phyloP scores from a whole-genome alignment of 2,797 vertebrate species.

The Alauda arvensis region DNA sequence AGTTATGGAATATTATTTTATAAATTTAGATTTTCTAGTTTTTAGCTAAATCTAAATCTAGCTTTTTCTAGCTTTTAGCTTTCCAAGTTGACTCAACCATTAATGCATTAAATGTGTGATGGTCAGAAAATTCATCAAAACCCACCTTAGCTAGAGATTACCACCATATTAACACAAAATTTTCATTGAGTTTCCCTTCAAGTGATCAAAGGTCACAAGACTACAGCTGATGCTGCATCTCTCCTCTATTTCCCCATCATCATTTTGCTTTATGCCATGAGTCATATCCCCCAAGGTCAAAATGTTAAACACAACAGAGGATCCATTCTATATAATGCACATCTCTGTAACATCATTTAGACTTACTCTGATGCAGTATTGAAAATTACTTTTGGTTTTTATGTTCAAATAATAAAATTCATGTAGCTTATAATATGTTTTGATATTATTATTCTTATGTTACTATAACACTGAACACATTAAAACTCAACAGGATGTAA shows the following conservation, averaged over 20 bases:
- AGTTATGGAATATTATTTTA: neutral
- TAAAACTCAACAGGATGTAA: neutral
- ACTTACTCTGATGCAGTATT: neutral
- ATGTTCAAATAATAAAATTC: conserved; percentile 16
- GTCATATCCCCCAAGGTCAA: neutral
- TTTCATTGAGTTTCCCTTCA: neutral
- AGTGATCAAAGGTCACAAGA: neutral
- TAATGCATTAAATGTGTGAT: neutral
- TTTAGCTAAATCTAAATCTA: no score
- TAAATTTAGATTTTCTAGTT: neutral
- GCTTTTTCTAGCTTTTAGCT: neutral
- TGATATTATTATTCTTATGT: neutral
- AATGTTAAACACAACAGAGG: neutral
- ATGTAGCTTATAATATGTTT: conserved; percentile 9
- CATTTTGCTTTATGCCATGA: neutral
- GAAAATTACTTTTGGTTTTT: neutral
- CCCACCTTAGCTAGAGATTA: neutral
- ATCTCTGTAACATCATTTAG: neutral
- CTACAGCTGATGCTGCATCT: neutral
- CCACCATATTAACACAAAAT: neutral
- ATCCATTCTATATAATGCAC: neutral
- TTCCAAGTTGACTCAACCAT: neutral
- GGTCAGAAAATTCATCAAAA: neutral
- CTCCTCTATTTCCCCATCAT: neutral
- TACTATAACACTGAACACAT: neutral